Evolutionary conservation across 2,113 vertebrate genomes (phyloP), one percentile per base, ranked within the genome.

Genomic region (Clarias gariepinus): DNA sequence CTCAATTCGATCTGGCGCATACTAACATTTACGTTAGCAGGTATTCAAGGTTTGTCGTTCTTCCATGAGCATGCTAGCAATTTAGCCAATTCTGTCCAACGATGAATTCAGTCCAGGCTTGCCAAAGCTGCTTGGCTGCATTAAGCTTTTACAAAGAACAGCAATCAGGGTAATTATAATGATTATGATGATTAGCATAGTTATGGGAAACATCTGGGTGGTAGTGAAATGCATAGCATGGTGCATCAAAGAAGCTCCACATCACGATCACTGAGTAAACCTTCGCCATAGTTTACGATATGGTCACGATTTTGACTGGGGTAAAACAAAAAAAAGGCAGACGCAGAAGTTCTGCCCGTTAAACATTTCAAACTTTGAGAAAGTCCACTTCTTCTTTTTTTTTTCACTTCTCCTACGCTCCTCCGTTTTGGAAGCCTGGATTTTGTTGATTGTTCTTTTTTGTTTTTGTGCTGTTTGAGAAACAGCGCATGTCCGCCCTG

Each of bases 161-260:
- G 47, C 25, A 63, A 85, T 78, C 36, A 85, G 73, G 30, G n/a
- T 77, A 57, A 63, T 85, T 85, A 85, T 81, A 36, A 81, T 81
- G 78, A 81, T 81, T 63, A 76, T 83, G 28, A 55, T 85, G 74
- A 85, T 78, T 78, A 85, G 74, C 19, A 85, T 64, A 61, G n/a
- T 78, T 77, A 77, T 81, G 33, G 30, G 83, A 60, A 58, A 25
- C 33, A 84, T 55, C 69, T 60, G 68, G 53, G 55, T 12, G 55
- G 57, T 11, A 12, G 69, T n/a, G 55, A 58, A 84, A 73, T 36
- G 55, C 53, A 28, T 58, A 36, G 53, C 55, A 74, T n/a, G 1
- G 30, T 8, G 41, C 19, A 76, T 84, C 69, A 76, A 84, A 84
- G 69, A 58, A n/a, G 57, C 23, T 76, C 19, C 69, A 41, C 33